phyloP scores from a whole-genome alignment of 2,888 invertebrate genomes.

The Acleris literana region DNA sequence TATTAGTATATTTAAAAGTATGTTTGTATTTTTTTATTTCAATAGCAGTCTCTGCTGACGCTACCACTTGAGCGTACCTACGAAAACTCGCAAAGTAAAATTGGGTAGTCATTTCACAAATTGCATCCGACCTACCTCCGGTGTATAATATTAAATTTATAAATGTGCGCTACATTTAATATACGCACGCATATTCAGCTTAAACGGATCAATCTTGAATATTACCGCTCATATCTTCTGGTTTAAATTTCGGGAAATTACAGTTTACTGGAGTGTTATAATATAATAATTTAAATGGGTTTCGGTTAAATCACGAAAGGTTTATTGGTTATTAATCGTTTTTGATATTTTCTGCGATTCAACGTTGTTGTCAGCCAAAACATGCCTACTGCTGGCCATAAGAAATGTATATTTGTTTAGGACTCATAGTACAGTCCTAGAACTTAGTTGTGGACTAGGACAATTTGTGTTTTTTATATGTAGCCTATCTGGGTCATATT shows the following conservation, averaged over 20 bases:
- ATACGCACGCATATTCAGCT: slow-evolving; percentile 42
- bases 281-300: slow-evolving; percentile 8
- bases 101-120: slow-evolving; percentile 68
- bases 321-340: too few relatives aligned
- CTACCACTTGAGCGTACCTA: slow-evolving; percentile 39
- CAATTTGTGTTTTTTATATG: too few relatives aligned
- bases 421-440: too few relatives aligned
- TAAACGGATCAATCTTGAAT: slow-evolving; percentile 37
- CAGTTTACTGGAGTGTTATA: slow-evolving; percentile 17
- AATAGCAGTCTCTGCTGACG: slow-evolving; percentile 8
- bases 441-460: too few relatives aligned
- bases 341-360: too few relatives aligned
- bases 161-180: slow-evolving; percentile 48
- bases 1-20: too few relatives aligned
- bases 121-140: slow-evolving; percentile 58
- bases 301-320: background rate
- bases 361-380: too few relatives aligned
- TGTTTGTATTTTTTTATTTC: too few relatives aligned
- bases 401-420: too few relatives aligned
- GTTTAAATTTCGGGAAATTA: slow-evolving; percentile 22
- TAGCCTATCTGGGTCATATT: too few relatives aligned
- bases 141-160: slow-evolving; percentile 56
- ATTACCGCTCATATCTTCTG: slow-evolving; percentile 13
- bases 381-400: too few relatives aligned
- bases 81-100: slow-evolving; percentile 62